Percentiles rank a stretch among this genome's conserved stretches.
These are phyloP conservation scores for Leptodactylus fuscus DNA, from an alignment of 2,113 vertebrate genomes.

Conservation along the genomic window DNA sequence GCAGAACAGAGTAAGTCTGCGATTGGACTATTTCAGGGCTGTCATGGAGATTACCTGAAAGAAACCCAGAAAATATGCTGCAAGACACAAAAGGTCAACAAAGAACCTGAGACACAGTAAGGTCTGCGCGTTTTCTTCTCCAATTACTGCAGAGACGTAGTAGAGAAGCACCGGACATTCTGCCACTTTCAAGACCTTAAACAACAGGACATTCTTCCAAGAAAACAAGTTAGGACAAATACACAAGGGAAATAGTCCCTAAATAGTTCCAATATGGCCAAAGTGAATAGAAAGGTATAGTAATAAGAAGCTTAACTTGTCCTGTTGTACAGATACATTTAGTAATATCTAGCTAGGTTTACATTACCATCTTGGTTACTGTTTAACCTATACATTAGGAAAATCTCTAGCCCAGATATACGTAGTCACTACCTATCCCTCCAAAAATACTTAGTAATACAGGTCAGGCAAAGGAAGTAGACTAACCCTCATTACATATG, in stretches of 20 bases:
- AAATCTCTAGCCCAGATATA: too few relatives aligned
- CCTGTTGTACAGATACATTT: too few relatives aligned
- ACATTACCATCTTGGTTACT: too few relatives aligned
- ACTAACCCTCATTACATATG: too few relatives aligned
- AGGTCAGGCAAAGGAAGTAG: too few relatives aligned
- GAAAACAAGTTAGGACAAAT: background rate
- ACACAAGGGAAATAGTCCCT: background rate
- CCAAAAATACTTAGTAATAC: too few relatives aligned
- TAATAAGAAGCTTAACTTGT: too few relatives aligned
- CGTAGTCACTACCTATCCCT: too few relatives aligned
- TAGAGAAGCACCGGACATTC: background rate
- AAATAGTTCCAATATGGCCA: too few relatives aligned
- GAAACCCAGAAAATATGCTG: conserved; percentile 23
- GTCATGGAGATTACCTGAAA: conserved; percentile 46
- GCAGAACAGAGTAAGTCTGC: background rate
- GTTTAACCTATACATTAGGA: too few relatives aligned
- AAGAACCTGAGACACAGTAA: conserved; percentile 1
- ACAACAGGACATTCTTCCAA: background rate
- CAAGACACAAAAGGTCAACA: conserved; percentile 20
- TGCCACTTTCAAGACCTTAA: background rate
- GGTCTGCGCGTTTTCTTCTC: background rate
- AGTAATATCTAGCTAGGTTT: too few relatives aligned
- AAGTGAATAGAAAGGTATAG: too few relatives aligned
- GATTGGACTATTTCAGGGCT: background rate
- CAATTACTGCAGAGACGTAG: background rate